Evolutionary conservation across 2,113 vertebrate genomes (phyloP).

Genomic region (Brachypteracias leptosomus): DNA sequence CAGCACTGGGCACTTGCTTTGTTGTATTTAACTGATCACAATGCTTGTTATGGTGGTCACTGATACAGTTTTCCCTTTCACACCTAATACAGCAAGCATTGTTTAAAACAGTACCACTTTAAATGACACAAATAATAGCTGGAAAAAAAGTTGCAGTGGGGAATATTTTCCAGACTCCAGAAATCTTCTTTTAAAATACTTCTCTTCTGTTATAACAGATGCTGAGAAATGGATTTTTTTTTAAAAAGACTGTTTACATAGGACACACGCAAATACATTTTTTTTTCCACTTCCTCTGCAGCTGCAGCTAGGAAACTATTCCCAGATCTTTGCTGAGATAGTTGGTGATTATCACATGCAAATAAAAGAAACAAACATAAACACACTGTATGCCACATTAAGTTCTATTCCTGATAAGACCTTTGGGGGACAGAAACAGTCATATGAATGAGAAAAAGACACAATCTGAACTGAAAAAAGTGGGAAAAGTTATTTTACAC

Average conservation of each 20-base stretch:
- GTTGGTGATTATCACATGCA: conserved; percentile 16
- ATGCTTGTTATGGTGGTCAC: not conserved
- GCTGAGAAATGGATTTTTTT: conserved; percentile 28
- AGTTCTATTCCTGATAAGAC: conserved; percentile 14
- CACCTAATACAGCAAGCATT: not conserved
- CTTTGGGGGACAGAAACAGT: not conserved
- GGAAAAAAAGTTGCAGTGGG: not conserved
- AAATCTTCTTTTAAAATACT: conserved; percentile 25
- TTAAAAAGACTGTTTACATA: conserved; percentile 15
- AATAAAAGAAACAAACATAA: conserved; percentile 50
- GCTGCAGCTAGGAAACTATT: conserved; percentile 57
- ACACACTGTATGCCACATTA: not conserved
- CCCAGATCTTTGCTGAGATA: conserved; percentile 51
- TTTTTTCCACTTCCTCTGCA: conserved; percentile 44
- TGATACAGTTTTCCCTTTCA: not conserved
- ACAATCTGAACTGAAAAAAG: not conserved
- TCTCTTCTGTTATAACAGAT: not conserved
- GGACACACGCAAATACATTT: not conserved
- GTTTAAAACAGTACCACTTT: not conserved
- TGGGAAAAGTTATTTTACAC: not conserved
- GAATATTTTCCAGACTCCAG: not conserved
- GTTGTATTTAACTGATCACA: not conserved
- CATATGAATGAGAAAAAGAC: not conserved
- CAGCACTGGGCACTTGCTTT: not conserved
- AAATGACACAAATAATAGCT: not conserved